Percentiles rank a stretch among this genome's conserved stretches.
Evolutionary conservation across 2,113 vertebrate species (phyloP).

Genomic region (Sinocyclocheilus maitianheensis): DNA sequence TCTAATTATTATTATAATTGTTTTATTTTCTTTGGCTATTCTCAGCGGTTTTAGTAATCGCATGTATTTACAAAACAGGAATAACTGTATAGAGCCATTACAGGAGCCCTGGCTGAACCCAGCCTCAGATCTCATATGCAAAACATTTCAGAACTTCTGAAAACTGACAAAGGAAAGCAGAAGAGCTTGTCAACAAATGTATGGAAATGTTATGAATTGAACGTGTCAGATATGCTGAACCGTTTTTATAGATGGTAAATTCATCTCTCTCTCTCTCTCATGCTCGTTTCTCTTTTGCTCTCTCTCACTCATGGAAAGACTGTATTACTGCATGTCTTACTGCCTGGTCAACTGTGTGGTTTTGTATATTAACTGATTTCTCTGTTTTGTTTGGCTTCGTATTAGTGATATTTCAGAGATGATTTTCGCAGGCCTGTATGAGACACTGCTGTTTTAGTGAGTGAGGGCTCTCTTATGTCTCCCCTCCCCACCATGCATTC

Average conservation of each 20-base stretch:
- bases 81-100: constrained; percentile 22
- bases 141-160: not conserved
- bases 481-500: constrained; percentile 14
- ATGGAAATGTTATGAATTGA: constrained; percentile 23
- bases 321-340: constrained; percentile 76
- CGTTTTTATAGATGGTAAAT: constrained; percentile 56
- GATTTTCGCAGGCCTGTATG: constrained; percentile 82
- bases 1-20: not conserved
- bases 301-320: constrained; percentile 70
- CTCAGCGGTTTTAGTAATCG: constrained; percentile 8
- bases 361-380: constrained; percentile 56
- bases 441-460: constrained; percentile 22
- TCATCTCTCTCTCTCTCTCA: constrained; percentile 60
- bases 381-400: constrained; percentile 42
- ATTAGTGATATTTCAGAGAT: constrained; percentile 59
- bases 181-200: not conserved
- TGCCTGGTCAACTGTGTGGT: constrained; percentile 76
- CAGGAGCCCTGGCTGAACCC: constrained; percentile 8
- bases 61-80: not conserved
- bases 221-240: constrained; percentile 28
- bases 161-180: not conserved
- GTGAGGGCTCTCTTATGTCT: not conserved
- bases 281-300: constrained; percentile 58
- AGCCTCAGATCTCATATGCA: constrained; percentile 43
- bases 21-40: not conserved